These are phyloP conservation scores for Cossypha polioptera DNA, from an alignment of 2,797 vertebrate genomes.

Conservation along the genomic window DNA sequence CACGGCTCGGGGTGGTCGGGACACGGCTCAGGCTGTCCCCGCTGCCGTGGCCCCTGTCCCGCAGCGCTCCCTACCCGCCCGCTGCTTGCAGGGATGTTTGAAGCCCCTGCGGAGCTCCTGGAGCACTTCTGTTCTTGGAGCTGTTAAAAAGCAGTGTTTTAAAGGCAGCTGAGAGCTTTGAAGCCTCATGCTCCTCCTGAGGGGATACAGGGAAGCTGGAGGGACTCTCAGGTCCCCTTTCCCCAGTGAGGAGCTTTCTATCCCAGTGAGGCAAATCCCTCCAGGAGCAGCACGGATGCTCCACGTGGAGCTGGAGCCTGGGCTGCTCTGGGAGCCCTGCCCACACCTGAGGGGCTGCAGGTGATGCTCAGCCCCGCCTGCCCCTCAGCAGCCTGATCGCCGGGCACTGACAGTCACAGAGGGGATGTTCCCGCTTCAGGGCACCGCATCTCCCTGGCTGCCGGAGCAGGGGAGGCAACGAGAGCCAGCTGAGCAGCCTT, in stretches of 20 bases:
- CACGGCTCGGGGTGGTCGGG: not conserved
- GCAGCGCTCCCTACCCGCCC: not conserved
- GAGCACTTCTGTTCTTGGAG: not conserved
- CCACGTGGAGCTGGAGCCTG: not conserved
- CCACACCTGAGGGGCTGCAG: fast-evolving
- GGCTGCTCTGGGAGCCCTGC: not conserved
- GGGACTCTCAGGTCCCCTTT: not conserved
- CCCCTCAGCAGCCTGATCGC: not conserved
- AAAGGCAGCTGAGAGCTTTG: not conserved
- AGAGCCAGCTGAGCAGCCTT: not conserved
- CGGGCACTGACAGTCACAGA: not conserved
- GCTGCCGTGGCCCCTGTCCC: not conserved
- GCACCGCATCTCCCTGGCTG: not conserved
- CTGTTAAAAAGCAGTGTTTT: not conserved
- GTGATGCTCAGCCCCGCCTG: not conserved
- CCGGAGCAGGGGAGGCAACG: not conserved
- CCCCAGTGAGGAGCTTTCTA: not conserved
- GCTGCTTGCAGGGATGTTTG: not conserved
- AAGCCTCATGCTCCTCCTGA: not conserved
- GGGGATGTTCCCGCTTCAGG: fast-evolving
- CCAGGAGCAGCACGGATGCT: not conserved
- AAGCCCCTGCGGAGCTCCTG: not conserved
- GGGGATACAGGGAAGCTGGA: not conserved
- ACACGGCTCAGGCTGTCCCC: not conserved
- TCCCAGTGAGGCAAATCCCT: fast-evolving